Percentiles rank a stretch among this genome's conserved stretches.
Conservation (phyloP, 2,888 invertebrate species). For the Herminia tarsipennalis region DNA sequence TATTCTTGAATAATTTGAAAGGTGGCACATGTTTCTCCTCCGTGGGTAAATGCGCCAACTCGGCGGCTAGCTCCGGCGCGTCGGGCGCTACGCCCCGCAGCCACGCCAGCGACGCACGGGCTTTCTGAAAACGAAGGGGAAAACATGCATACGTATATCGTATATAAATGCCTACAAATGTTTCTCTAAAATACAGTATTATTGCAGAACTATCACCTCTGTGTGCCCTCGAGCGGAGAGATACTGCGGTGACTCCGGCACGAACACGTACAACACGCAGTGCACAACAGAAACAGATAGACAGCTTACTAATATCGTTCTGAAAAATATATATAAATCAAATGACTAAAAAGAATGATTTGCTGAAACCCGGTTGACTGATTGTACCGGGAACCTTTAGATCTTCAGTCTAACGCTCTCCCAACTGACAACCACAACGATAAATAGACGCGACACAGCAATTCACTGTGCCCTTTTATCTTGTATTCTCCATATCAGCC, state of each 20-base stretch:
- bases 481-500: too few species aligned
- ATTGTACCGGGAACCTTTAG: conserved; percentile 1
- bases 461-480: too few species aligned
- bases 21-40: conserved; percentile 42
- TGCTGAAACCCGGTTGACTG: conserved; percentile 1
- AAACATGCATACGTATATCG: background rate
- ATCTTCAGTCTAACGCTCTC: conserved; percentile 7
- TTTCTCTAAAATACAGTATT: background rate
- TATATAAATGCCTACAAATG: too few species aligned
- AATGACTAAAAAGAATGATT: background rate
- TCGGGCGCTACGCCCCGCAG: conserved; percentile 48
- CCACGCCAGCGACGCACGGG: conserved; percentile 60
- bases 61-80: conserved; percentile 44
- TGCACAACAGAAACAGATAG: conserved; percentile 56
- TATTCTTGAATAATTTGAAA: conserved; percentile 50
- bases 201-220: conserved; percentile 40
- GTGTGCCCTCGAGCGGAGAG: conserved; percentile 62
- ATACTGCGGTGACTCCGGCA: conserved; percentile 70
- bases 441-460: background rate
- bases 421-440: background rate
- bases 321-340: conserved; percentile 27
- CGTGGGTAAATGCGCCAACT: conserved; percentile 53
- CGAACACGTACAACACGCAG: conserved; percentile 54
- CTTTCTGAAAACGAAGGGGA: conserved; percentile 55
- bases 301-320: conserved; percentile 61